Evolutionary conservation across 37 sponge, comb jelly and placozoan species (phyloP), one percentile per base, ranked within the genome.

Genomic region (Haliclona indistincta): DNA sequence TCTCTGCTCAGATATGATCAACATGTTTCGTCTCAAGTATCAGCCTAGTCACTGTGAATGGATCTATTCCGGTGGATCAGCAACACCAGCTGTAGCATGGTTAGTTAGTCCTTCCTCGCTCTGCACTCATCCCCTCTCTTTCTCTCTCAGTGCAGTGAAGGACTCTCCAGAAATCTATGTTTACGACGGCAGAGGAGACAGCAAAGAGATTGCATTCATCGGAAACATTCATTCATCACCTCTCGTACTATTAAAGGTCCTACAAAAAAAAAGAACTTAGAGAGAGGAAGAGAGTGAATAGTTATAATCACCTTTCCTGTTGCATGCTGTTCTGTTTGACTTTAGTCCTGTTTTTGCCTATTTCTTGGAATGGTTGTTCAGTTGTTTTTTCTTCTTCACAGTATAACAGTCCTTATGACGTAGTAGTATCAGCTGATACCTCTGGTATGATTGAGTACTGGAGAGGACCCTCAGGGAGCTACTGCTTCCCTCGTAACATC

Each of bases 381-480:
- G 11, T 41, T 26, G 20, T 37, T 69, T 68, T 23, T 20, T 17
- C n/a, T 68, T 66, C 74, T 6, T 28, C 42, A n/a, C 79, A 89
- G 90, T 89, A 89, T 66, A 84, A 89, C 73, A 52, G 63, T 49
- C 28, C 20, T 11, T 89, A 61, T 74, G 96, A 94, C 75, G 82
- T 86, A 5, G 89, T 89, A 8, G 64, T 97, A n/a, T 91, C 93
- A 44, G 92, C 76, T 8, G 98, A 97, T 62, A 58, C 78, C 25
- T 78, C 70, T 0, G 95, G 93, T 5, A 97, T 97, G 89, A 33
- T 97, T 25, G 98, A 97, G 70, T 97, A 97, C 72, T 97, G 98
- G 98, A 40, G 77, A 41, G 94, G 96, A 8, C 69, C 90, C 17
- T 26, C 89, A 8, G n/a, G 61, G 0, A 49, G 63, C 28, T 94